Evolutionary conservation across 1,140 invertebrate species (phyloP).

Genomic region (Drosophila pallidifrons): DNA sequence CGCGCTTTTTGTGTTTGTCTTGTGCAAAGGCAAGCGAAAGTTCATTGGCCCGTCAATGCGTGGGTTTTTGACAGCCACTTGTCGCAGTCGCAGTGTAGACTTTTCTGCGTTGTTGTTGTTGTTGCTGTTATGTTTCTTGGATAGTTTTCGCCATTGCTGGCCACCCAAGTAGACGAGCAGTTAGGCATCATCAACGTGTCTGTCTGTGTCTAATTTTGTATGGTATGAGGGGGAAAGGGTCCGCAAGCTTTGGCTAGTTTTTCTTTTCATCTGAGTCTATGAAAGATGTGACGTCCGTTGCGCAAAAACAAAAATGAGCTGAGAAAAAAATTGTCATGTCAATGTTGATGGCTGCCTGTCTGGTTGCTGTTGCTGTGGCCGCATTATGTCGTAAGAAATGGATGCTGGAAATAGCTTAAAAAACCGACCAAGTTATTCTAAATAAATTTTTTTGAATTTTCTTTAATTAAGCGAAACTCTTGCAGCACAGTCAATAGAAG

Average conservation of each 20-base stretch:
- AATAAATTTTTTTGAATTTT: constrained; percentile 3
- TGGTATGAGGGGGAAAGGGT: not conserved
- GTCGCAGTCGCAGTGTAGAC: constrained; percentile 7
- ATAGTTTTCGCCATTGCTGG: constrained; percentile 43
- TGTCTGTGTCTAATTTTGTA: constrained; percentile 30
- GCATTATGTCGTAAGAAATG: constrained; percentile 14
- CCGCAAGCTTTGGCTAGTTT: constrained; percentile 22
- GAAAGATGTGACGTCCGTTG: constrained; percentile 57
- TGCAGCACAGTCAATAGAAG: constrained; percentile 1
- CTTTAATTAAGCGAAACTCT: constrained; percentile 16
- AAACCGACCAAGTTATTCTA: constrained; percentile 5
- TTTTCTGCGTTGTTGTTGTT: constrained; percentile 15
- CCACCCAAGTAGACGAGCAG: constrained; percentile 48
- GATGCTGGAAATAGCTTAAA: constrained; percentile 14
- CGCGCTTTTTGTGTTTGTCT: constrained; percentile 3
- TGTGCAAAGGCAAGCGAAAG: constrained; percentile 24
- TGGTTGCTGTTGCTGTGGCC: not conserved
- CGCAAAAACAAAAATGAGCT: constrained; percentile 48
- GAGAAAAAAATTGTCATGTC: constrained; percentile 47
- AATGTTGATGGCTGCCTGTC: constrained; percentile 33
- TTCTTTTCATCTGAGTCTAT: constrained; percentile 46
- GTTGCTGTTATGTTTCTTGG: constrained; percentile 12
- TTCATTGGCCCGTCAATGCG: constrained; percentile 57
- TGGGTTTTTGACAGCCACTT: constrained; percentile 73
- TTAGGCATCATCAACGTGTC: constrained; percentile 1